Evolutionary conservation across 1,140 invertebrate species (phyloP).

Genomic region (Galleria mellonella): DNA sequence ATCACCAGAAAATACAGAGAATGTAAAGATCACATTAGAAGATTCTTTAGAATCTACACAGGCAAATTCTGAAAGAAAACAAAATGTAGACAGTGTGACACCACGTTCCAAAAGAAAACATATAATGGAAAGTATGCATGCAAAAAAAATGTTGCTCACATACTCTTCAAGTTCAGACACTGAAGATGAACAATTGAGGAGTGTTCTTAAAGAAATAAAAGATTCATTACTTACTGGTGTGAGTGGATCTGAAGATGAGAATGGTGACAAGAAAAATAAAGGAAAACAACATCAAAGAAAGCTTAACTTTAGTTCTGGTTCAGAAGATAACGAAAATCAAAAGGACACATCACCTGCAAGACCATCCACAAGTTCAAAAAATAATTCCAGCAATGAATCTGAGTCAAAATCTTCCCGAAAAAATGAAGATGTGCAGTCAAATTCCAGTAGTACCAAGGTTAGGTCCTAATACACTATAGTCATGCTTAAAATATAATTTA

Average conservation of each 20-base stretch:
- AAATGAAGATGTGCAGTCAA: conserved; percentile 14
- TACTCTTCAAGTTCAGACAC: conserved; percentile 57
- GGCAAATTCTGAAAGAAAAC: conserved; percentile 17
- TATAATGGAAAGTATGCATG: conserved; percentile 47
- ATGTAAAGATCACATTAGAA: conserved; percentile 18
- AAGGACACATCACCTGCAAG: neutral
- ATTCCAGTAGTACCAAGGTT: conserved; percentile 36
- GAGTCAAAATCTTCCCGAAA: neutral
- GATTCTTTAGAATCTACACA: conserved; percentile 17
- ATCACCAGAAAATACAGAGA: conserved; percentile 6
- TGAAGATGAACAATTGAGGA: conserved; percentile 44
- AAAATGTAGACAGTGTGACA: conserved; percentile 17
- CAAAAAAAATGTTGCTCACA: conserved; percentile 50
- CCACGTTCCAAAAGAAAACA: conserved; percentile 39
- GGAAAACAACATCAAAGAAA: neutral
- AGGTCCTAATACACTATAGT: conserved; percentile 15
- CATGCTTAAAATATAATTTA: neutral
- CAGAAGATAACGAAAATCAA: conserved; percentile 4
- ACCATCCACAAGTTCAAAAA: neutral
- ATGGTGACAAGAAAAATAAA: conserved; percentile 1
- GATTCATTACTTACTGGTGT: conserved; percentile 26
- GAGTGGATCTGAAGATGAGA: conserved; percentile 21
- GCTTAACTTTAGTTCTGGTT: conserved; percentile 1
- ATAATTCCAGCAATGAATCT: neutral
- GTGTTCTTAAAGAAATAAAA: conserved; percentile 40